A percentile compares a stretch with the other conserved stretches of the same genome.
Evolutionary conservation across 2,888 invertebrate genomes (phyloP).

Genomic region (Caenorhabditis auriculariae): DNA sequence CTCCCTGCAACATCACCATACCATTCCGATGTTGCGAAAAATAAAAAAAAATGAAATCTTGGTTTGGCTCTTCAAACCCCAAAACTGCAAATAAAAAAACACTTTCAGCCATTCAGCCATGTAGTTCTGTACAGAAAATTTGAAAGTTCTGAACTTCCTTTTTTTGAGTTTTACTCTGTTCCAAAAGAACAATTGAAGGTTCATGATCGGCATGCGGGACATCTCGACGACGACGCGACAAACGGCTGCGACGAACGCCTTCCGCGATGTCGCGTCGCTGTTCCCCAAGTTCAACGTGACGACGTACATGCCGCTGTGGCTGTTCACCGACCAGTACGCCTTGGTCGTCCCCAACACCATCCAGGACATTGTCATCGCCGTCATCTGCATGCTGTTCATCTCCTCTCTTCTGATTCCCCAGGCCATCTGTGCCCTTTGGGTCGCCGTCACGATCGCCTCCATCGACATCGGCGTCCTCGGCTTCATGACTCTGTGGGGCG

Average conservation of each 20-base stretch:
- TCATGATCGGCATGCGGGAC: conserved; percentile 53
- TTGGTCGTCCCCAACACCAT: conserved; percentile 57
- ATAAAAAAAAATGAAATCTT: too few relatives aligned
- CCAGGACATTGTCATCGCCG: conserved; percentile 69
- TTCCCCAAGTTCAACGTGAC: conserved; percentile 50
- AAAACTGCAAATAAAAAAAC: too few relatives aligned
- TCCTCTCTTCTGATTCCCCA: conserved; percentile 90
- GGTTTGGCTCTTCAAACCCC: too few relatives aligned
- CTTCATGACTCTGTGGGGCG: conserved; percentile 92
- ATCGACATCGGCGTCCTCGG: conserved; percentile 90
- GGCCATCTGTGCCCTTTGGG: conserved; percentile 87
- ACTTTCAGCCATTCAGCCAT: too few relatives aligned
- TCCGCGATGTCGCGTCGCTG: conserved; percentile 40
- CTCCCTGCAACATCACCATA: too few relatives aligned
- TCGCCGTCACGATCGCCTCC: conserved; percentile 84
- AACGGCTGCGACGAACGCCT: conserved; percentile 45
- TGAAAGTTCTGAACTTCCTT: too few relatives aligned
- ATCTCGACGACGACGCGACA: conserved; percentile 50
- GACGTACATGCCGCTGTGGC: conserved; percentile 59
- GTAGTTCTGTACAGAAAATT: not conserved
- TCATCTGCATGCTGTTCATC: conserved; percentile 87
- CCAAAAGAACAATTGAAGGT: conserved; percentile 15
- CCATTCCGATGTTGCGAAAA: too few relatives aligned
- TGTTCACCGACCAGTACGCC: conserved; percentile 60
- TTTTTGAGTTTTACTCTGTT: conserved; percentile 1